phyloP scores from a whole-genome alignment of 2,797 vertebrate genomes.

The Xiphophorus birchmanni region DNA sequence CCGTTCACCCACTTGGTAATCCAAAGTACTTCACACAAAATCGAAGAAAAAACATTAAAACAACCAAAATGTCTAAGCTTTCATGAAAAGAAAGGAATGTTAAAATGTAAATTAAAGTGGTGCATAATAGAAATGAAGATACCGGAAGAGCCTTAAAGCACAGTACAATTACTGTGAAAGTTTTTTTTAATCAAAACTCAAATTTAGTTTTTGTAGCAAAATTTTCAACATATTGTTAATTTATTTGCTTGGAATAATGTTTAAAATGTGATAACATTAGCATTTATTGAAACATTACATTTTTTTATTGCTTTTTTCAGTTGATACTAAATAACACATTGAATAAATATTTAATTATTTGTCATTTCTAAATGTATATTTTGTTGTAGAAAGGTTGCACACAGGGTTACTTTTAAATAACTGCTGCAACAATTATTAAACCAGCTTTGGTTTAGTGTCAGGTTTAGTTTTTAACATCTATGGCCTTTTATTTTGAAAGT shows the following conservation, averaged over 20 bases:
- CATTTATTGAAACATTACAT: neutral
- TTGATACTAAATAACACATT: neutral
- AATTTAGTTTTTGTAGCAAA: neutral
- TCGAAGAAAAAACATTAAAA: neutral
- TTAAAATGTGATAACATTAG: neutral
- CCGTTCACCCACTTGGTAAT: neutral
- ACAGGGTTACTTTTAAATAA: neutral
- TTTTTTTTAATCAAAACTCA: neutral
- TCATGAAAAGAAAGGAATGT: neutral
- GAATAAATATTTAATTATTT: neutral
- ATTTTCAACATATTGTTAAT: neutral
- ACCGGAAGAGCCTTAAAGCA: neutral
- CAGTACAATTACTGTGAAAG: neutral
- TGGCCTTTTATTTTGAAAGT: neutral
- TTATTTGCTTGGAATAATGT: neutral
- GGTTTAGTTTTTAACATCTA: neutral
- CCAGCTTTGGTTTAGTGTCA: neutral
- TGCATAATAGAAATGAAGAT: neutral
- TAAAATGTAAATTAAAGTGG: neutral
- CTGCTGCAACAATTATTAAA: neutral
- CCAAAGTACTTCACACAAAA: neutral
- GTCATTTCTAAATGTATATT: neutral
- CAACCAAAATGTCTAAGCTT: neutral
- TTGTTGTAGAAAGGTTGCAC: neutral
- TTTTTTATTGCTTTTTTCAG: neutral